phyloP scores from a whole-genome alignment of 2,113 vertebrate genomes.

The Ictalurus punctatus region DNA sequence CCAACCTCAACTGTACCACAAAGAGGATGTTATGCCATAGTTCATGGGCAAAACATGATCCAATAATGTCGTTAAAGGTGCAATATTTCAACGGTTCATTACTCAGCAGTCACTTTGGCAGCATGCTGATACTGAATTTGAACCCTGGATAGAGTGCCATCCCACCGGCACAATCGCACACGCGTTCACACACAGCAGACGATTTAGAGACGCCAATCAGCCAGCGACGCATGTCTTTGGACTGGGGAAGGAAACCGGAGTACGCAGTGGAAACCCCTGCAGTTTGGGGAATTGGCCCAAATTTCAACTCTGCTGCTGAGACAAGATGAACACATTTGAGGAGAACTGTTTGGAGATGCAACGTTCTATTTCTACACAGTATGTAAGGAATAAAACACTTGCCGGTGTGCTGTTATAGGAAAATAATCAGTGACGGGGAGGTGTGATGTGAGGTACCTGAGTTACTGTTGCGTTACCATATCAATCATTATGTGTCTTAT shows the following conservation, averaged over 20 bases:
- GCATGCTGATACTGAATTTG: background rate
- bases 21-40: background rate
- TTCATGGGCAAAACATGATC: background rate
- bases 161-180: no score
- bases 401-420: background rate
- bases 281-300: background rate
- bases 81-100: conserved; percentile 4
- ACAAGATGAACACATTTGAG: background rate
- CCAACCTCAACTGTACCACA: background rate
- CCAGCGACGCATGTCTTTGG: no score
- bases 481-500: background rate
- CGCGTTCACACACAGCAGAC: no score
- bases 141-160: no score
- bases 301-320: background rate
- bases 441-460: background rate
- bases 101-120: conserved; percentile 1
- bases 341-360: background rate
- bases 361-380: background rate
- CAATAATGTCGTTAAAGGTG: background rate
- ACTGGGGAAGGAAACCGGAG: no score
- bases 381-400: background rate
- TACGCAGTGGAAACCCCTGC: no score
- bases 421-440: background rate
- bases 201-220: no score
- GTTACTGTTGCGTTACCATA: background rate